Conservation (phyloP, 2,888 invertebrate species). For the Periphyllus acericola region DNA sequence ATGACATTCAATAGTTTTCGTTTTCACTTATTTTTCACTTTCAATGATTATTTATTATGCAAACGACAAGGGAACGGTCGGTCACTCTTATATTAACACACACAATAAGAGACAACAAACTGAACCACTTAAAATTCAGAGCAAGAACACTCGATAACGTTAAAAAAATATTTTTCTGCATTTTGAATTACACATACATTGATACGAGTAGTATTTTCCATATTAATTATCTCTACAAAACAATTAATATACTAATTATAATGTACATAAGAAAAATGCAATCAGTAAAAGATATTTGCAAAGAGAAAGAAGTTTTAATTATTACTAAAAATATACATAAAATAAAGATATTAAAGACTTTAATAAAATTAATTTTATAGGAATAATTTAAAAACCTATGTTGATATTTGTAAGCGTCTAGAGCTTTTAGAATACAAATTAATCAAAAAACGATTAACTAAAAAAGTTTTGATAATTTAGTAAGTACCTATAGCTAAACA, state of each 20-base stretch:
- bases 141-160: neutral
- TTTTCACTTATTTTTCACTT: constrained; percentile 13
- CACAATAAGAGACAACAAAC: constrained; percentile 35
- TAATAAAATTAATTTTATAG: neutral
- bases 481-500: neutral
- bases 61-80: neutral
- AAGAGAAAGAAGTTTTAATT: neutral
- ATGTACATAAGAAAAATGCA: neutral
- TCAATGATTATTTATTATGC: constrained; percentile 18
- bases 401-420: too few relatives aligned
- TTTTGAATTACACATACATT: neutral
- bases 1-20: neutral
- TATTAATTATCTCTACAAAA: neutral
- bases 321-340: neutral
- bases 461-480: neutral
- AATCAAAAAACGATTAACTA: neutral
- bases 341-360: neutral
- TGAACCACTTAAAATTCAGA: constrained; percentile 8
- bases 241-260: too few relatives aligned
- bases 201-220: too few relatives aligned
- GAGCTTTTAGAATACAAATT: neutral
- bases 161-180: neutral
- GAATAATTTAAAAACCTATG: too few relatives aligned
- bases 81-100: neutral
- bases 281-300: neutral